Conservation (phyloP, 2,797 vertebrate genomes). For the Dermochelys coriacea region DNA sequence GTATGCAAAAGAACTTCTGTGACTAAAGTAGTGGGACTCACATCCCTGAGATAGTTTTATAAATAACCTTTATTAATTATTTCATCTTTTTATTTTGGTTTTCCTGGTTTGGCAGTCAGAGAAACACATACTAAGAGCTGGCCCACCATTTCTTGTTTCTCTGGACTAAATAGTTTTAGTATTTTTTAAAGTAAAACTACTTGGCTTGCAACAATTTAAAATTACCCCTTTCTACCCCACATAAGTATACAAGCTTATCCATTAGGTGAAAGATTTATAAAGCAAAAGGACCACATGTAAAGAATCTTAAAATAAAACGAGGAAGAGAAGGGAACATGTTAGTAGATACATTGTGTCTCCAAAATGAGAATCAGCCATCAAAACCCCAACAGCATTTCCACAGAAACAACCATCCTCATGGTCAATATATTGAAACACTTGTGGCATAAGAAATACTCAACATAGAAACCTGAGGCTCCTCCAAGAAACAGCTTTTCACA, state of each 20-base stretch:
- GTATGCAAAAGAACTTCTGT: neutral
- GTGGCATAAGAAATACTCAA: neutral
- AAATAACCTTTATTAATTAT: neutral
- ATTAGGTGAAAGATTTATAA: too few species aligned
- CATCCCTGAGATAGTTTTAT: neutral
- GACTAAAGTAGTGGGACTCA: neutral
- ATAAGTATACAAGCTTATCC: too few species aligned
- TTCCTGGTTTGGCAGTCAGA: neutral
- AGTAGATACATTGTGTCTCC: neutral
- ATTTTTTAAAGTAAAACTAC: neutral
- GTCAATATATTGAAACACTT: constrained; percentile 8
- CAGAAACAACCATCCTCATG: neutral
- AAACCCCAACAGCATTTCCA: neutral
- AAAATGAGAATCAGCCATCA: neutral
- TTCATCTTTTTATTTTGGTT: neutral
- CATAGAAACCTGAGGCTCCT: neutral
- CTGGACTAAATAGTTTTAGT: neutral
- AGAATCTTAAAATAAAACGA: neutral
- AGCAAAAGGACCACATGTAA: too few species aligned
- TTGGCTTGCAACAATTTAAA: neutral
- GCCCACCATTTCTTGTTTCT: neutral
- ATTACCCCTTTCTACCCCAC: neutral
- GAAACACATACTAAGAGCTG: neutral
- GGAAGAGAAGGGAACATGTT: neutral
- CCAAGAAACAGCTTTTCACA: constrained; percentile 33